These are phyloP conservation scores for Apomyelois bistriatella DNA, from an alignment of 2,888 invertebrate genomes.

Conservation along the genomic window DNA sequence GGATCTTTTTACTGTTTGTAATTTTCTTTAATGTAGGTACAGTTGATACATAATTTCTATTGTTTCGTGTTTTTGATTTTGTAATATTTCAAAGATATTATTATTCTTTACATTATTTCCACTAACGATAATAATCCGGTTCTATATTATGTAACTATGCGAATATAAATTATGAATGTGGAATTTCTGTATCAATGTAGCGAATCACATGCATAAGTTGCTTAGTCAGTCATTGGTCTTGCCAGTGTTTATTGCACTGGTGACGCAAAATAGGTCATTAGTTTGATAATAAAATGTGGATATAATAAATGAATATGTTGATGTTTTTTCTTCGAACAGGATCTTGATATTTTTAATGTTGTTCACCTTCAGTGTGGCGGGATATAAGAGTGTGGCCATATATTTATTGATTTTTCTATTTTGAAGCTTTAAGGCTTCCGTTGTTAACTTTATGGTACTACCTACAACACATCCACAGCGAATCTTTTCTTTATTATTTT, in stretches of 20 bases:
- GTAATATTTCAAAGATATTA: no score
- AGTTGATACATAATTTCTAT: no score
- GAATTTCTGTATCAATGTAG: neutral
- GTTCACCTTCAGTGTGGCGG: neutral
- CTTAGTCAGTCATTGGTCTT: neutral
- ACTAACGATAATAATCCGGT: no score
- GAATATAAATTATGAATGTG: conserved; percentile 13
- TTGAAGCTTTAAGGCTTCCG: no score
- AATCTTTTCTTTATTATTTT: no score
- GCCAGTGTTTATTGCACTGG: neutral
- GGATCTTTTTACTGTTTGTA: no score
- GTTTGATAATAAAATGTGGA: neutral
- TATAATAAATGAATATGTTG: neutral
- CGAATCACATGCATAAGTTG: neutral
- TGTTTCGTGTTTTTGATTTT: no score
- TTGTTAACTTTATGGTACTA: no score
- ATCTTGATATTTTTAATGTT: neutral
- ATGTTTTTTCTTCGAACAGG: neutral
- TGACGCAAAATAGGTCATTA: conserved; percentile 6
- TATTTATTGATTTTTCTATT: neutral
- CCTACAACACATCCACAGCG: no score
- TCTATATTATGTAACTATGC: neutral
- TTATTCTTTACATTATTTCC: no score
- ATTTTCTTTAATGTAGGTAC: no score
- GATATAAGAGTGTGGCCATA: neutral